Evolutionary conservation across 2,888 invertebrate genomes (phyloP), one percentile per base, ranked within the genome.

Genomic region (Dascillus cervinus): DNA sequence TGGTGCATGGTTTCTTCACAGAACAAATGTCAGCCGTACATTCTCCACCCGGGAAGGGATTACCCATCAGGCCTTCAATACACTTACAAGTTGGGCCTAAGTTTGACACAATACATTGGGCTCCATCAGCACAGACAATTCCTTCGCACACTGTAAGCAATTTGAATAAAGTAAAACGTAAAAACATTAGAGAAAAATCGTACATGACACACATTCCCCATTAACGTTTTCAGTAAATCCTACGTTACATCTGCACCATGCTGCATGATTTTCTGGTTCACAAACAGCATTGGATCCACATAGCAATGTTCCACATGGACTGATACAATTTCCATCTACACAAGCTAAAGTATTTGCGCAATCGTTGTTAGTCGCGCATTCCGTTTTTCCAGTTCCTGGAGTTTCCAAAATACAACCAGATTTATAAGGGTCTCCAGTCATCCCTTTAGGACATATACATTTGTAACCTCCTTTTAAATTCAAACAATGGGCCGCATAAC

Each of bases 21-120:
- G 86, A 86, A 60, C 91, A 91, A 29, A 86, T 71, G 62, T 90
- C 90, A 29, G 83, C 79, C 31, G 72, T 71, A 55, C 92, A 92
- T 31, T 73, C 73, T 20, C 91, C 92, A 13, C 92, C 92, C 1
- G 90, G 86, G 69, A 91, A 92, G 4, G 92, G 90, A 66, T 92
- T 91, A 11, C 91, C 91, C 33, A 80, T 75, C 60, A 81, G 83
- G 25, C 89, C 89, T 58, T 88, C 85, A 2, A 82, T 75, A 54
- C 91, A 92, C 56, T 86, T 82, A 58, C 91, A 92, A 3, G 89
- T 89, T 9, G 89, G 88, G 8, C 90, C 91, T 11, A 74, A 73
- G 44, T 80, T 77, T 15, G 88, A 83, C 38, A 86, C 82, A 45
- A 91, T 86, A 54, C 90, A 92, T 37, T 86, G 79, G 5, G 89